Evolutionary conservation across 2,888 invertebrate genomes (phyloP), one percentile per base, ranked within the genome.

Genomic region (Asteroscopus sphinx): DNA sequence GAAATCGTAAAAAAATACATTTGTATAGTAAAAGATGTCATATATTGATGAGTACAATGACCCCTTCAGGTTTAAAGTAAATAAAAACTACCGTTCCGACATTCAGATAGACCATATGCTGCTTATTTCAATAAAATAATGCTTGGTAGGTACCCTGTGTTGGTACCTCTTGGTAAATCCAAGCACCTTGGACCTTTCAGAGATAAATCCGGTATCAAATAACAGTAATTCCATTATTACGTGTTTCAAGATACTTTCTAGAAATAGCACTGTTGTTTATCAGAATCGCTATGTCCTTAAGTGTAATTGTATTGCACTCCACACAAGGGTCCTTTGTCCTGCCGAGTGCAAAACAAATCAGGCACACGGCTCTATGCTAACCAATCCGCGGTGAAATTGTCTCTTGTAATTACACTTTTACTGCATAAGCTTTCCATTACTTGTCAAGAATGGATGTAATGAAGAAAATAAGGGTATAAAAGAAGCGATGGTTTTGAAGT

Each of bases 321-420:
- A 55, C 5, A 64, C 51, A 64, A 37, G 36, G 42, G 56, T 16
- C 52, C 73, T 71, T 68, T 67, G 57, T 68, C 46, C 48, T 39
- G 11, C 67, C 61, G 79, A 79, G 84, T 81, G 79, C 83, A 83
- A 84, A 80, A 77, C 73, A 77, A 76, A 73, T 65, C 48, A 59
- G 41, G 52, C 78, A 75, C 82, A 80, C 82, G 79, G 64, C 80
- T 68, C 81, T 75, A 81, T 65, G 63, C 12, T 12, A 9, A 35
- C 36, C 13, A 55, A 53, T 8, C 12, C 5, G 45, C 11, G 2
- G 35, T 42, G 17, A 36, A n/a, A 44, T 45, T 4, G 2, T 36
- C 17, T 8, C 2, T 36, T 0, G 3, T n/a, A 2, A 16, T 7
- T 33, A n/a, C 2, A 2, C 0, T 35, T 17, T 25, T n/a, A 12